Base-by-base conservation (phyloP, 2,113 vertebrate species). In the Mesocricetus auratus region DNA sequence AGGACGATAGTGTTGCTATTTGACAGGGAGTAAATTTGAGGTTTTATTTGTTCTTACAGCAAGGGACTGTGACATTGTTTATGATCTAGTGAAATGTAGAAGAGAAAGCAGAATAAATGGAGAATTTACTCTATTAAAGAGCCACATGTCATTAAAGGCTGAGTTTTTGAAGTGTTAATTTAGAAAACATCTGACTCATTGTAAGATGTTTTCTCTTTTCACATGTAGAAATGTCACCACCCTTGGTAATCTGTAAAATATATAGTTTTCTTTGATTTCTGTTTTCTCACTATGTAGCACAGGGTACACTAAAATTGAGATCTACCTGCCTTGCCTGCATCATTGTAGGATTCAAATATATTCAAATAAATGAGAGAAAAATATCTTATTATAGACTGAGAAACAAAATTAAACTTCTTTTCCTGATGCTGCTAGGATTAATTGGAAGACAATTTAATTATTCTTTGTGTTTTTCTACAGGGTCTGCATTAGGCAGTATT, bases 171-270 rank as follows among this genome's bases (percentile, higher is more conserved):
- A 39, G 17, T 26, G 13, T 47, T 96, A 71, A 45, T 33, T 79
- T 73, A 75, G 74, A 94, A 79, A 83, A 68, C 7, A 53, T 86
- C 22, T 88, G 53, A 45, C 3, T 64, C 29, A 47, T 78, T 89
- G 9, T 75, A 79, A 45, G 78, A 77, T 15, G 15, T 22, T 62
- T 96, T 95, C 36, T 68, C 47, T 95, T 94, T 95, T 73, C 16
- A 75, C 5, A 3, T 82, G 56, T 75, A 24, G 42, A 95, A 96
- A 86, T 74, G 50, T 87, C 22, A 26, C 26, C 74, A 5, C 73
- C 71, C 13, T 45, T 7, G 33, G 12, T 42, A 91, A 26, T 31
- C 29, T 60, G 13, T 15, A 45, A 90, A 64, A 19, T 15, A 39
- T 58, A 47, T 31, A 62, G 24, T 83, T 83, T 83, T 42, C n/a